These are phyloP conservation scores for Physella acuta DNA, from an alignment of 1,140 invertebrate species.

Conservation along the genomic window DNA sequence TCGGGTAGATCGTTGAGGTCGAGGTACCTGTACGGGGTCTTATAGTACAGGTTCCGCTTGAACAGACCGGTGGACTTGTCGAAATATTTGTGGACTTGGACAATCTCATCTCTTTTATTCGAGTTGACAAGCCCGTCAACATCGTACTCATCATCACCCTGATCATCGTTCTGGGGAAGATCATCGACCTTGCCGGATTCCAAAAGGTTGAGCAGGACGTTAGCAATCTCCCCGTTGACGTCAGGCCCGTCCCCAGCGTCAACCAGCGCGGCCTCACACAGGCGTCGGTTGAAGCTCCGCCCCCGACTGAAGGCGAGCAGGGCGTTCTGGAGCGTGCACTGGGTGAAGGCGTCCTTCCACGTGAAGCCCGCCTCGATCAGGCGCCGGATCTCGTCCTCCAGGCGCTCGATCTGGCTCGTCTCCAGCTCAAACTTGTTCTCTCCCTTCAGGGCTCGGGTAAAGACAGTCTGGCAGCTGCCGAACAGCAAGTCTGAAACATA, in stretches of 20 bases:
- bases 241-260: conserved; percentile 23
- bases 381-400: conserved; percentile 32
- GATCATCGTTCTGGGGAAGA: not conserved
- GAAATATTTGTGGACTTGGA: conserved; percentile 49
- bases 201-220: conserved; percentile 33
- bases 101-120: conserved; percentile 46
- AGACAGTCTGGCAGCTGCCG: conserved; percentile 37
- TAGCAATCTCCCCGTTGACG: conserved; percentile 31
- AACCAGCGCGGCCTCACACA: conserved; percentile 35
- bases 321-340: conserved; percentile 45
- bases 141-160: conserved; percentile 4
- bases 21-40: too few species aligned
- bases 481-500: conserved; percentile 43
- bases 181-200: conserved; percentile 8
- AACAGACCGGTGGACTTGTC: conserved; percentile 40
- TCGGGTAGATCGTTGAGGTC: too few species aligned
- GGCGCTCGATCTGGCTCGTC: conserved; percentile 30
- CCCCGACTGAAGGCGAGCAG: conserved; percentile 32
- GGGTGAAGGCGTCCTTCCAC: conserved; percentile 46
- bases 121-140: conserved; percentile 32
- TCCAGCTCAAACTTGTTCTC: conserved; percentile 31
- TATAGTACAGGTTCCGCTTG: conserved; percentile 36
- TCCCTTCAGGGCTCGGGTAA: conserved; percentile 7
- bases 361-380: conserved; percentile 40
- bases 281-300: conserved; percentile 27